Evolutionary conservation across 2,888 invertebrate species (phyloP), one percentile per base, ranked within the genome.

Genomic region (Autographa pulchrina): DNA sequence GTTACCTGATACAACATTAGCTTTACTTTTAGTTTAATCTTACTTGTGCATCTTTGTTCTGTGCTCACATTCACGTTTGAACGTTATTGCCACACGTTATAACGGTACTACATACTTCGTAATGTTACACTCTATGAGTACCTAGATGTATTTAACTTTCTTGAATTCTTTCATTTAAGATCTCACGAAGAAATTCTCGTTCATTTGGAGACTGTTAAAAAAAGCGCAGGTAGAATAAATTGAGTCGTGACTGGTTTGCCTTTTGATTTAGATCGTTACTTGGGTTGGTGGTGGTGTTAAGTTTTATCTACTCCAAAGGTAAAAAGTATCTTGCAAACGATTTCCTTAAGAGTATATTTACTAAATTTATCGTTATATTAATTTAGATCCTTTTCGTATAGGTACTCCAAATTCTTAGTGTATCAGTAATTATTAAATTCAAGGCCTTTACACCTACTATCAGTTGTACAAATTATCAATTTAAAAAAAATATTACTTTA

Each of bases 91-190:
- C 11, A 32, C 38, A 56, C 56, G 59, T 13, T 61, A 48, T 66
- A 77, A 66, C 77, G 75, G 72, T 63, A 63, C 60, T 61, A 41
- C n/a, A 13, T 32, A 59, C 43, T 54, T 59, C 75, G 59, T 65
- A 52, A 60, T 25, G 35, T 1, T 18, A n/a, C 25, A 56, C 32
- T 75, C 32, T 38, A n/a, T 13, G 25, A 13, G 4, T 14, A 25
- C 25, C 25, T 25, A n/a, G 7, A 48, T n/a, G n/a, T 48, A 25
- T 56, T 5, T 9, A 9, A 54, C 11, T 54, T 20, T 54, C 20
- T 54, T 54, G 20, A 13, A 1, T 8, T 18, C 13, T 7, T 9
- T 18, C 20, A 3, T 20, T 54, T 20, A 25, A 20, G 20, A 56
- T 3, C 20, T 25, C 25, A 2, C 13, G 20, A 20, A 18, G 18